Percentiles rank a stretch among this genome's conserved stretches.
phyloP scores from a whole-genome alignment of 2,797 vertebrate genomes.

The Sebastes variabilis region DNA sequence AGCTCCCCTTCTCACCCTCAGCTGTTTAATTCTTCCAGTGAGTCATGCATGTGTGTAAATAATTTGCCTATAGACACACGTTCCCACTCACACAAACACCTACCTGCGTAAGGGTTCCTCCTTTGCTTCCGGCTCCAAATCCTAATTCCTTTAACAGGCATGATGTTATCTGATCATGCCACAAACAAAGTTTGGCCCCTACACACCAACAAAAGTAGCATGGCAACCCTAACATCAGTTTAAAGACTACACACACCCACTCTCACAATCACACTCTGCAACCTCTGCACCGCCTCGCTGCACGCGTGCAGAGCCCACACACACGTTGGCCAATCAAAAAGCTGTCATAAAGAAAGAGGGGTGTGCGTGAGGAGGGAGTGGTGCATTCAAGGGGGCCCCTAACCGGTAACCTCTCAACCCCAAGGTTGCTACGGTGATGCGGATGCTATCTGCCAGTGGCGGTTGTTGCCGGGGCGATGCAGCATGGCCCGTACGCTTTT shows the following conservation, averaged over 20 bases:
- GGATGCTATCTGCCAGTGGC: conserved; percentile 61
- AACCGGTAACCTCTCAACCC: conserved; percentile 58
- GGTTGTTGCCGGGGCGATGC: conserved; percentile 61
- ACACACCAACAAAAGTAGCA: neutral
- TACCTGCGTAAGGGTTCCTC: conserved; percentile 53
- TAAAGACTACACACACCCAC: conserved; percentile 13
- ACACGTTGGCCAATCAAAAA: conserved; percentile 68
- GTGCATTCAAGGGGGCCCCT: conserved; percentile 58
- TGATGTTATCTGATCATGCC: conserved; percentile 24
- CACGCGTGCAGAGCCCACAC: conserved; percentile 53
- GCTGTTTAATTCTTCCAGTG: neutral
- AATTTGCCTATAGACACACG: neutral
- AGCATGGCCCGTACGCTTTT: conserved; percentile 37
- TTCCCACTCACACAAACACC: neutral
- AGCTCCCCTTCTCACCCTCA: conserved; percentile 1
- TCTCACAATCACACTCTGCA: conserved; percentile 17
- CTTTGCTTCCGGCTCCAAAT: conserved; percentile 62
- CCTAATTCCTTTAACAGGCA: conserved; percentile 40
- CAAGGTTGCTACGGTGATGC: conserved; percentile 73
- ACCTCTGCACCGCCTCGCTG: conserved; percentile 55
- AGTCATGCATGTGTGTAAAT: conserved; percentile 2
- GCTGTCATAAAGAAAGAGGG: conserved; percentile 61
- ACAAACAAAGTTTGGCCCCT: conserved; percentile 7
- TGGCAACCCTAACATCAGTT: conserved; percentile 10
- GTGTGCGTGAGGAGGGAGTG: conserved; percentile 48